A percentile compares a stretch with the other conserved stretches of the same genome.
Evolutionary conservation across 1,140 invertebrate species (phyloP).

Genomic region (Drosophila eugracilis): DNA sequence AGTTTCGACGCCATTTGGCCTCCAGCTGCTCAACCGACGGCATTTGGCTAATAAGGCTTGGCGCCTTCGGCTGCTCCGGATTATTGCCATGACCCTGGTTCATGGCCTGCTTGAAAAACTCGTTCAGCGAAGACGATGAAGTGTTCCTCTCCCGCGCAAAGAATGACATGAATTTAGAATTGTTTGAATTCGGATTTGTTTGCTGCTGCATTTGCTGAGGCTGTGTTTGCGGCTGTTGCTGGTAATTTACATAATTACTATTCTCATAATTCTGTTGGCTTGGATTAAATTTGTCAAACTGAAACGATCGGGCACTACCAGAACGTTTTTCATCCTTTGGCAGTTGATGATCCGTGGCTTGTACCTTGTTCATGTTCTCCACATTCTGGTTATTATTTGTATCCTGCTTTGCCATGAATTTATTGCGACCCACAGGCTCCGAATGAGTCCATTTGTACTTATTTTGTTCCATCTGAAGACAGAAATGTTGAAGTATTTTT

Average conservation of each 20-base stretch:
- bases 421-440: constrained; percentile 44
- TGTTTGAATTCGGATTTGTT: constrained; percentile 23
- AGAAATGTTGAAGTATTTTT: not conserved
- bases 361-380: constrained; percentile 63
- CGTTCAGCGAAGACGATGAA: constrained; percentile 75
- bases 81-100: constrained; percentile 38
- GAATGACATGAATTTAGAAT: constrained; percentile 79
- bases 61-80: constrained; percentile 57
- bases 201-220: constrained; percentile 26
- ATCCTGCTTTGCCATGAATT: constrained; percentile 54
- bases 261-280: constrained; percentile 32
- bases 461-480: constrained; percentile 40
- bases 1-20: constrained; percentile 82
- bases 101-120: constrained; percentile 80
- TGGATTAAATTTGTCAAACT: constrained; percentile 51
- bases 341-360: constrained; percentile 17
- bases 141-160: constrained; percentile 63
- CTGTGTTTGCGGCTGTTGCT: constrained; percentile 28
- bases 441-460: constrained; percentile 68
- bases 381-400: constrained; percentile 58
- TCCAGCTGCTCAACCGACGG: constrained; percentile 76
- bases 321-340: constrained; percentile 54
- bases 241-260: constrained; percentile 32
- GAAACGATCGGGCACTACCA: constrained; percentile 23
- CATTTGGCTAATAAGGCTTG: constrained; percentile 59